These are phyloP conservation scores for Progne subis DNA, from an alignment of 2,113 vertebrate species.

Conservation along the genomic window DNA sequence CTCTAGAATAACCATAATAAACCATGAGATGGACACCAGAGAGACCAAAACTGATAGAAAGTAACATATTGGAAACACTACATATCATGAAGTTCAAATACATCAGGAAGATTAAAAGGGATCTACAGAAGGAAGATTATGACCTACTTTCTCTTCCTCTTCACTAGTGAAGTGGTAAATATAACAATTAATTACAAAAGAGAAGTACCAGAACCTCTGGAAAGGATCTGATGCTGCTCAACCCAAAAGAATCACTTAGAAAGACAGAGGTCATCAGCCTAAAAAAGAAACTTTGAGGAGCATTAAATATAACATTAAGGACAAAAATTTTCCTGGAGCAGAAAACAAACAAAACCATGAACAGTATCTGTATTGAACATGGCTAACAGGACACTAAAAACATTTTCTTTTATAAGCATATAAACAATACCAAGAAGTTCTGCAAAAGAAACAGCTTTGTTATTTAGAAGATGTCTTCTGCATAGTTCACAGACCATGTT, in stretches of 20 bases:
- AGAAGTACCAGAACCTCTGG: not conserved
- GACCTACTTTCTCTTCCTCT: not conserved
- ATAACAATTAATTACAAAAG: not conserved
- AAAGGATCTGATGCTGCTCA: not conserved
- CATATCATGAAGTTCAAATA: not conserved
- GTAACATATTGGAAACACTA: not conserved
- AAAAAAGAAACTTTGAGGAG: not conserved
- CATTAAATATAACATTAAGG: not conserved
- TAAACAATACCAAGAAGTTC: not conserved
- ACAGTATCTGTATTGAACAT: not conserved
- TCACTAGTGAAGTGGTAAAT: not conserved
- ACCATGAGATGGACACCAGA: not conserved
- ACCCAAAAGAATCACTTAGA: not conserved
- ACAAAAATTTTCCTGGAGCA: not conserved
- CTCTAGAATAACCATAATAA: not conserved
- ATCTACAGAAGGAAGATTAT: not conserved
- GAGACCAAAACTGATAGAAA: not conserved
- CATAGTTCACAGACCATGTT: not conserved
- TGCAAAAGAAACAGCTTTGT: not conserved
- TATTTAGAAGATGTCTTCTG: not conserved
- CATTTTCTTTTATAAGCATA: not conserved
- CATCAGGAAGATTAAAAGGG: not conserved
- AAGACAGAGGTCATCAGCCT: not conserved
- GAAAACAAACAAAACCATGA: not conserved
- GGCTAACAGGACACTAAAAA: not conserved